Conservation (phyloP, 2,797 vertebrate species). For the Botia kubotai region DNA sequence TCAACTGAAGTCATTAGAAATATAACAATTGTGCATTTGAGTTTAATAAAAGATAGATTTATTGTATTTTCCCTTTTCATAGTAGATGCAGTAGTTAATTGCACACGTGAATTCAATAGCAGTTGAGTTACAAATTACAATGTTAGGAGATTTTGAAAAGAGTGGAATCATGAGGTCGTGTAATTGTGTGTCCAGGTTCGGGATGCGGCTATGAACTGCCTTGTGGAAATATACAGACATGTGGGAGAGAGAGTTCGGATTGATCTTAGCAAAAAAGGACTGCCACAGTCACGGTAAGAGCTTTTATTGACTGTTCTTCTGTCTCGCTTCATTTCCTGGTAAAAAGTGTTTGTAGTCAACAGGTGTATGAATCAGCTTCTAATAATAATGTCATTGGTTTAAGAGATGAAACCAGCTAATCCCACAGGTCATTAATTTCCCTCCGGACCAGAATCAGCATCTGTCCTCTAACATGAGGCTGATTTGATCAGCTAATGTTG, state of each 20-base stretch:
- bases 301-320: not conserved
- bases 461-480: not conserved
- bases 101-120: not conserved
- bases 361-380: not conserved
- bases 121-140: not conserved
- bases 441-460: conserved; percentile 7
- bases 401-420: conserved; percentile 19
- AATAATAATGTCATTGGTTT: not conserved
- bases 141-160: not conserved
- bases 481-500: not conserved
- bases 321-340: not conserved
- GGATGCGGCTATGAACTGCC: conserved; percentile 93
- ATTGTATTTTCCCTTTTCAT: not conserved
- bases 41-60: not conserved
- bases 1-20: not conserved
- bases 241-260: conserved; percentile 96
- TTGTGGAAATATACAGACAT: conserved; percentile 98
- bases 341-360: not conserved
- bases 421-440: conserved; percentile 30
- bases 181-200: conserved; percentile 82
- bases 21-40: not conserved
- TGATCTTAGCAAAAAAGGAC: conserved; percentile 97
- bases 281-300: conserved; percentile 93
- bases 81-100: not conserved
- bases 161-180: not conserved